These are phyloP conservation scores for Drosophila meridiana DNA, from an alignment of 2,888 invertebrate genomes.

Conservation along the genomic window DNA sequence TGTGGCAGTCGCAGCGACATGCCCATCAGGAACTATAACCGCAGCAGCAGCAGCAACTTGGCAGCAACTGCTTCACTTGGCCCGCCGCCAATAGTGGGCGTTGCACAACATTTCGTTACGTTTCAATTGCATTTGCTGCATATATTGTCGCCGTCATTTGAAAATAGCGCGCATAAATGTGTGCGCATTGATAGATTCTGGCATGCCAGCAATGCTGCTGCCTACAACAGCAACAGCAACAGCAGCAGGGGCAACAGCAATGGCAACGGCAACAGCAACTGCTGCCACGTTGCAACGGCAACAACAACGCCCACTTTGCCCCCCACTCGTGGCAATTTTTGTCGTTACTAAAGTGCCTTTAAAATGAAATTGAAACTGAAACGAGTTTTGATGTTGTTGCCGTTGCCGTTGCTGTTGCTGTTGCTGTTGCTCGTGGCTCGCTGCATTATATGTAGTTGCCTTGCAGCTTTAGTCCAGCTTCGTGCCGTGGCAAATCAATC, in stretches of 20 bases:
- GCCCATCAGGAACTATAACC: slow-evolving; percentile 24
- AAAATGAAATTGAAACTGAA: slow-evolving; percentile 78
- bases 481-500: slow-evolving; percentile 82
- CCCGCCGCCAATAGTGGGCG: slow-evolving; percentile 66
- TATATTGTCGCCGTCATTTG: slow-evolving; percentile 70
- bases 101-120: slow-evolving; percentile 68
- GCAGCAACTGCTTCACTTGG: slow-evolving; percentile 37
- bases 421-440: slow-evolving; percentile 10
- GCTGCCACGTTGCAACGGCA: slow-evolving; percentile 32
- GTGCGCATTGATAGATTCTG: slow-evolving; percentile 61
- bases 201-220: slow-evolving; percentile 49
- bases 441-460: slow-evolving; percentile 34
- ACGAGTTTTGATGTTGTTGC: slow-evolving; percentile 61
- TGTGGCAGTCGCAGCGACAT: slow-evolving; percentile 57
- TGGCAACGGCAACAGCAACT: slow-evolving; percentile 31
- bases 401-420: slow-evolving; percentile 20
- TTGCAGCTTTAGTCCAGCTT: slow-evolving; percentile 62
- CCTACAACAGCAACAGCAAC: slow-evolving; percentile 21
- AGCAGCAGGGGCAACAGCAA: slow-evolving; percentile 25
- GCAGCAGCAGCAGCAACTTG: slow-evolving; percentile 16
- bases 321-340: slow-evolving; percentile 39
- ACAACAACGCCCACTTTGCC: slow-evolving; percentile 65
- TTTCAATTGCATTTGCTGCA: slow-evolving; percentile 76
- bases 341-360: slow-evolving; percentile 63
- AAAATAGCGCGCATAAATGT: slow-evolving; percentile 53